Conservation (phyloP, 2,113 vertebrate genomes). For the Alouatta palliata region DNA sequence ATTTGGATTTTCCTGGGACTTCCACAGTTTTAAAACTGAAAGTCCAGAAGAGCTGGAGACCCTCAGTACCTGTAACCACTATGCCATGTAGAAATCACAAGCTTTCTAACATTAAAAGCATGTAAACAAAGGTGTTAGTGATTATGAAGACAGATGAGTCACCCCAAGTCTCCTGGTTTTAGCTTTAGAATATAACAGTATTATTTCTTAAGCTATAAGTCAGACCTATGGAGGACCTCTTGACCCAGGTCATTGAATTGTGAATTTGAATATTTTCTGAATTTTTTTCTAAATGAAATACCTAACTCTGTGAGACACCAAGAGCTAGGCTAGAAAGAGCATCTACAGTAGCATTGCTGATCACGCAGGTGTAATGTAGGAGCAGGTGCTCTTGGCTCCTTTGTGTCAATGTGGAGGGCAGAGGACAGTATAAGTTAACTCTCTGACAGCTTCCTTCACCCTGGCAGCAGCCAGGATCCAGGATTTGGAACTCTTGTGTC, state of each 20-base stretch:
- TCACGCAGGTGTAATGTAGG: not conserved
- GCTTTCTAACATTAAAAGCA: not conserved
- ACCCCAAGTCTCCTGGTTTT: not conserved
- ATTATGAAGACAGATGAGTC: not conserved
- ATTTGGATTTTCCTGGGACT: not conserved
- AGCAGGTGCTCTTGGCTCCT: not conserved
- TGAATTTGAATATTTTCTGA: not conserved
- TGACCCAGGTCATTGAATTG: not conserved
- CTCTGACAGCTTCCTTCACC: not conserved
- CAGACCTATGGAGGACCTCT: not conserved
- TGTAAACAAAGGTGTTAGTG: not conserved
- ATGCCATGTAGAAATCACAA: not conserved
- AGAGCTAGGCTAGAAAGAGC: not conserved
- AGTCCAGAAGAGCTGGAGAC: not conserved
- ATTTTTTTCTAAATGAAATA: not conserved
- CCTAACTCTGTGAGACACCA: not conserved
- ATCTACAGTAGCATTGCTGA: not conserved
- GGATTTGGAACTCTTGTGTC: not conserved
- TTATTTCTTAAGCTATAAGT: not conserved
- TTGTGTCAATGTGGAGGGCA: not conserved
- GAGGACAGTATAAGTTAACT: not conserved
- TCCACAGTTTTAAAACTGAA: not conserved
- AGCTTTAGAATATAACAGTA: not conserved
- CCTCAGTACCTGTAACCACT: not conserved
- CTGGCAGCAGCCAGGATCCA: not conserved